Percentiles rank a stretch among this genome's conserved stretches.
Evolutionary conservation across 2,888 invertebrate species (phyloP).

Genomic region (Petrolisthes cinctipes): DNA sequence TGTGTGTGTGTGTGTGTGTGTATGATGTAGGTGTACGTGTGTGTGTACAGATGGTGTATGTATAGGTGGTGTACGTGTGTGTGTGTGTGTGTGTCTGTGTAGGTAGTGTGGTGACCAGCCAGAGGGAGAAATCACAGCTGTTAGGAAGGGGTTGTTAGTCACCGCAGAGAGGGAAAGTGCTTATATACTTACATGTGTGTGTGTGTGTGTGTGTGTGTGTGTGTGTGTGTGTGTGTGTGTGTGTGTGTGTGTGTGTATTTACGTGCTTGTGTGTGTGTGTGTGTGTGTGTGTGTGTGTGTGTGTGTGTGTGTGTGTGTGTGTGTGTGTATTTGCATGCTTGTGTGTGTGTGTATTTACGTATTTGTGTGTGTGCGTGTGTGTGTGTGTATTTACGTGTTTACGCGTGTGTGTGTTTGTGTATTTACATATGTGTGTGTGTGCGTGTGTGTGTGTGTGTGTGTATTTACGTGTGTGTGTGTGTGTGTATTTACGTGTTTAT

Average conservation of each 20-base stretch:
- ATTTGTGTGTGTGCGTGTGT: neutral
- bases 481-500: slow-evolving; percentile 15
- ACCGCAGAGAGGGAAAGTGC: neutral
- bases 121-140: neutral
- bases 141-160: neutral
- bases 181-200: no score
- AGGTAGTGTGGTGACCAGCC: neutral
- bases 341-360: neutral
- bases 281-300: neutral
- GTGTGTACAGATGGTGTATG: neutral
- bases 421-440: no score
- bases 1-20: no score
- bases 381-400: slow-evolving; percentile 12
- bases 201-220: neutral
- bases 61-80: neutral
- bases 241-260: no score
- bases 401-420: slow-evolving; percentile 13
- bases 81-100: neutral
- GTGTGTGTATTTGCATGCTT: neutral
- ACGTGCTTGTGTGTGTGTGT: no score
- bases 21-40: no score
- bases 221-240: neutral
- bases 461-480: neutral
- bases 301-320: neutral
- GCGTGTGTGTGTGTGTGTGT: neutral